Percentiles rank a stretch among this genome's conserved stretches.
Evolutionary conservation across 2,797 vertebrate genomes (phyloP).

Genomic region (Heteromormyrus szaboi): DNA sequence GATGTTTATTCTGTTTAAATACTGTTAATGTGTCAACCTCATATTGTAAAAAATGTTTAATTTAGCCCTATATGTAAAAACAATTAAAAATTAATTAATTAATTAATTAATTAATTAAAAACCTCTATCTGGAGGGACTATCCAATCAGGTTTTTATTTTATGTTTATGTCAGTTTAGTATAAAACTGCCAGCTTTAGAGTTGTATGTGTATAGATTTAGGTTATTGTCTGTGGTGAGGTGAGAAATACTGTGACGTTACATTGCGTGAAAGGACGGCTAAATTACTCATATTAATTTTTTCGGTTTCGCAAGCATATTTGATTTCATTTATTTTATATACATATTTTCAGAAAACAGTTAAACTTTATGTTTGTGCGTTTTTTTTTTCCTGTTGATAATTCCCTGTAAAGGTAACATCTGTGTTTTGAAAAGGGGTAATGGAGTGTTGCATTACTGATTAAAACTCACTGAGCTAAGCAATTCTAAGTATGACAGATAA

Average conservation of each 20-base stretch:
- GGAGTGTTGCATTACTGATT: not conserved
- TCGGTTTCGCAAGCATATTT: no score
- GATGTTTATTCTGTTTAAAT: not conserved
- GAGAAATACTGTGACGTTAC: no score
- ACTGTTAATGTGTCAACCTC: not conserved
- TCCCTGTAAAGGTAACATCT: not conserved
- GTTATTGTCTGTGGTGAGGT: no score
- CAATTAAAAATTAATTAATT: no score
- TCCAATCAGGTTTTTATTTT: not conserved
- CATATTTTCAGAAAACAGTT: not conserved
- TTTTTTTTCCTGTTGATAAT: not conserved
- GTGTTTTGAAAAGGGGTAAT: not conserved
- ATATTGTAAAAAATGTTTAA: not conserved
- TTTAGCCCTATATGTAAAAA: not conserved
- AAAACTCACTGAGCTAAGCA: not conserved
- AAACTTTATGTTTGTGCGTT: not conserved
- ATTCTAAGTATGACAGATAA: not conserved
- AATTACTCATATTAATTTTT: no score
- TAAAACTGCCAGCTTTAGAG: no score
- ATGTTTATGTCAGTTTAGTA: no score
- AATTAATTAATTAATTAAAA: accelerated
- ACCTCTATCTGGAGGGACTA: not conserved
- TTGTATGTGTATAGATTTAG: no score
- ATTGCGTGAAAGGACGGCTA: no score
- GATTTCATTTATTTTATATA: not conserved